A percentile compares a stretch with the other conserved stretches of the same genome.
phyloP scores from a whole-genome alignment of 2,113 vertebrate genomes.

The Misgurnus anguillicaudatus region DNA sequence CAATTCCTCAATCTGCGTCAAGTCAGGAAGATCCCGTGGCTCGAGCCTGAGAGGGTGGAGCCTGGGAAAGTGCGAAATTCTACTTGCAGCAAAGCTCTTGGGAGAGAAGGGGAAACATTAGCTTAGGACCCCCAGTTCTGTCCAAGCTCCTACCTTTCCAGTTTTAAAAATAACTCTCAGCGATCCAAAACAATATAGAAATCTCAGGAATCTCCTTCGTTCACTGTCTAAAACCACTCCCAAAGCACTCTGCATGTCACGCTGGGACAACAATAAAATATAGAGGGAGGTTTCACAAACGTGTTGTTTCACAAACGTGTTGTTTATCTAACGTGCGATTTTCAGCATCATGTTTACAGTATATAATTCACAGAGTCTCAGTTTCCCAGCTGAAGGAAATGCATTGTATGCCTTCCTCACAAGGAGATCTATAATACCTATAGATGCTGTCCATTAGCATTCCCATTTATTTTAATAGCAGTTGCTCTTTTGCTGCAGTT shows the following conservation, averaged over 20 bases:
- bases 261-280: background rate
- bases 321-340: background rate
- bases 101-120: conserved; percentile 72
- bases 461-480: too few relatives aligned
- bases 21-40: conserved; percentile 60
- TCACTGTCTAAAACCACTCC: conserved; percentile 43
- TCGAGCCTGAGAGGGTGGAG: conserved; percentile 70
- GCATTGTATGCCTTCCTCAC: conserved; percentile 13
- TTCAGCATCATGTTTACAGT: background rate
- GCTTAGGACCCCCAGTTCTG: conserved; percentile 56
- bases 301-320: background rate
- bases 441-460: too few relatives aligned
- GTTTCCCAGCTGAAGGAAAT: background rate
- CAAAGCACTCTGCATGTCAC: conserved; percentile 28
- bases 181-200: conserved; percentile 66
- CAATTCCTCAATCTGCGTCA: conserved; percentile 53
- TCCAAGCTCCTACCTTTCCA: conserved; percentile 54
- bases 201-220: conserved; percentile 46
- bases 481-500: too few relatives aligned
- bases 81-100: conserved; percentile 56
- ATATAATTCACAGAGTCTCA: too few relatives aligned
- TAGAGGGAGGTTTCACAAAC: conserved; percentile 3
- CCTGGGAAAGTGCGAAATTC: conserved; percentile 77
- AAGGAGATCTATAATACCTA: too few relatives aligned
- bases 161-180: conserved; percentile 65